Base-by-base conservation (phyloP, 2,888 invertebrate species). In the Polyploca ridens region DNA sequence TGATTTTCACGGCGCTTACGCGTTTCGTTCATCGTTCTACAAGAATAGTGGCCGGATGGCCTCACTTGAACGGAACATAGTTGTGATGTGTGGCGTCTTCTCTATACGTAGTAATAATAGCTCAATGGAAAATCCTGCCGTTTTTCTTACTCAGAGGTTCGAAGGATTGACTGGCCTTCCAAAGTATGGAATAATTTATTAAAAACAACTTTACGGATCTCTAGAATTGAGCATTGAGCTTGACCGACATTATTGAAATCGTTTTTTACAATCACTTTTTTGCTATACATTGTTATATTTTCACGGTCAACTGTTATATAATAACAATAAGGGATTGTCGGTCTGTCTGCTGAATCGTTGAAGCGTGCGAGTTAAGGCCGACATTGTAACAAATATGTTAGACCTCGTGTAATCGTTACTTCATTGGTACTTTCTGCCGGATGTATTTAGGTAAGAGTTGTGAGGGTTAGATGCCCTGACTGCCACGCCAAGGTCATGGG, bases 301-400 rank as follows among this genome's bases (percentile, higher is more conserved):
- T 79, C 78, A 78, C 76, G 78, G 79, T 59, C 76, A 66, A 19
- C 63, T 10, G 59, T 78, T 78, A 78, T 78, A 75, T 78, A 77
- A 78, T 69, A 67, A 66, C 33, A 41, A 38, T 35, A 58, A 19
- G 54, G 44, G 58, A 41, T 63, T 62, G 62, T 65, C 58, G 65
- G 33, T 49, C 58, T 44, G 49, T 58, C 57, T 41, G 46, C 58
- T 3, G 54, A 63, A 46, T 59, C 33, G 44, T 33, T 33, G 59
- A 16, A 63, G 54, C 46, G 6, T 46, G 46, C 54, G 54, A 19
- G 3, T 54, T 54, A 54, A 54, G 54, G 54, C n/a, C 54, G 10
- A 5, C 16, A 16, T 54, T 54, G 16, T 19, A 54, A 54, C 10
- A 14, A 54, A 1, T 49, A 1, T 49, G 16, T 16, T 1, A 19